Base-by-base conservation (phyloP, 2,113 vertebrate species). In the Actinemys pallida region DNA sequence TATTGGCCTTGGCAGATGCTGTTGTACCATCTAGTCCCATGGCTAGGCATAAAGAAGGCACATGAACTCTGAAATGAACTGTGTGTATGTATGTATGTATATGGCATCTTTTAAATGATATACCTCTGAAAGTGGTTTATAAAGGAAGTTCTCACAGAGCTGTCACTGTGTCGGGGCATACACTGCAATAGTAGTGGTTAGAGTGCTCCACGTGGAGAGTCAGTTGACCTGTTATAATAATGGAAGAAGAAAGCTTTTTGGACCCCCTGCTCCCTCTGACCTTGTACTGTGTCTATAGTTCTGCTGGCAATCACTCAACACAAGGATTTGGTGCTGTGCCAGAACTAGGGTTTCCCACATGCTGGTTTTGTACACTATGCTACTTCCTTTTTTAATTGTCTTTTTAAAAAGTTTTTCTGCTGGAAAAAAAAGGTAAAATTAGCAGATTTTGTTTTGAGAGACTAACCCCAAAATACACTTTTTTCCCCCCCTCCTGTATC, bases 361-460 rank as follows among this genome's bases (percentile, higher is more conserved):
- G 35, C 25, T 85, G 86, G 87, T 85, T 90, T 94, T 19, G 20
- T 31, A 54, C 65, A 86, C 45, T 54, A 25, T 1, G 1, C 20
- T 22, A 7, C 45, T 92, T 87, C 49, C 84, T 89, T 82, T 88
- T 88, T 80, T 94, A 88, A 45, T 53, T 59, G 86, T 47, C 57
- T 94, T 95, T 54, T 96, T 62, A 5, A 80, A 45, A 91, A 90
- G 45, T 79, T 89, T 94, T 11, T 10, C 14, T 83, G 24, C 19
- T 89, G 92, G n/a, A 90, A 75, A 69, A 39, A 72, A 65, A 11
- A 56, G 50, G 59, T 12, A 53, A 24, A 90, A 94, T 82, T n/a
- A 72, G 72, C 50, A 94, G 50, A 72, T 89, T 93, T 94, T 95
- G 31, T 88, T 78, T 59, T 57, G 76, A 95, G 54, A 53, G 92